phyloP scores from a whole-genome alignment of 2,797 vertebrate species.

The Sebastolobus altivelis region DNA sequence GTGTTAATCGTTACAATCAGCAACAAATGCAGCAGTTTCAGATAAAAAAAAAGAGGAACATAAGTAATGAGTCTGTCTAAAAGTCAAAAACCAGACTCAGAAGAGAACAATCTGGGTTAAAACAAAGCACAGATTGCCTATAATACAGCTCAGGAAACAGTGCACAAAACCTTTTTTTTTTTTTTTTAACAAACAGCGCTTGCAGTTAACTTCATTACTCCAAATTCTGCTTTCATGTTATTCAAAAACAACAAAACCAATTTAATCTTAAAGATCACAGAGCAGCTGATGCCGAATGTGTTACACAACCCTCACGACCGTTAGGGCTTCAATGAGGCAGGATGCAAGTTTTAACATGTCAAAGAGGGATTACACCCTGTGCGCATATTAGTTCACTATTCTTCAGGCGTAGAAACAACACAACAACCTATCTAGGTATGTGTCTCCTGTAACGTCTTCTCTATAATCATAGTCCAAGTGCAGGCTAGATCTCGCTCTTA shows the following conservation, averaged over 20 bases:
- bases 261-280: constrained; percentile 14
- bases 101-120: background rate
- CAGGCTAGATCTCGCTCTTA: constrained; percentile 4
- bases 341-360: constrained; percentile 63
- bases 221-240: background rate
- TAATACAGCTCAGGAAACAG: constrained; percentile 2
- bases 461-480: background rate
- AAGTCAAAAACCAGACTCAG: constrained; percentile 16
- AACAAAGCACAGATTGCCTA: background rate
- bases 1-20: background rate
- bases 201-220: background rate
- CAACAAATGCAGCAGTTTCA: constrained; percentile 3
- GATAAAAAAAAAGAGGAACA: background rate
- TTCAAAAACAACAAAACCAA: constrained; percentile 12
- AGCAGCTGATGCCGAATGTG: background rate
- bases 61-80: background rate
- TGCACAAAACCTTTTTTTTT: background rate
- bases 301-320: constrained; percentile 31
- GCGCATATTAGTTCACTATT: background rate
- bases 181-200: constrained; percentile 1
- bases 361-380: constrained; percentile 10
- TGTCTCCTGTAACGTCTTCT: background rate
- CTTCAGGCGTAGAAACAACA: constrained; percentile 3
- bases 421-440: background rate
- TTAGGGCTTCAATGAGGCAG: background rate